A percentile compares a stretch with the other conserved stretches of the same genome.
These are phyloP conservation scores for Variabilichromis moorii DNA, from an alignment of 2,113 vertebrate species.

Conservation along the genomic window DNA sequence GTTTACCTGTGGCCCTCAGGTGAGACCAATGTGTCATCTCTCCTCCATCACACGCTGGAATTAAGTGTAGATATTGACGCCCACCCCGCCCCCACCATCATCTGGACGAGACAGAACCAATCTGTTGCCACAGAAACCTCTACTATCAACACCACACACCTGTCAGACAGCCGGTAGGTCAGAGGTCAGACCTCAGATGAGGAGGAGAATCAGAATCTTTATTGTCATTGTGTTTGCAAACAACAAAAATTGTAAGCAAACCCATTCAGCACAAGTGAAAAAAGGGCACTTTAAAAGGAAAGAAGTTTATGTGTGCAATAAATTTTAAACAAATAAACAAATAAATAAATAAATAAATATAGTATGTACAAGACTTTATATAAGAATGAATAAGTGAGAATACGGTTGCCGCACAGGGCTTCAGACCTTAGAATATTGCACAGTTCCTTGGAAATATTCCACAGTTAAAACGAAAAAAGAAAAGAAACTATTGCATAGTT, in stretches of 20 bases:
- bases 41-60: constrained; percentile 23
- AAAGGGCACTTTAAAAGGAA: neutral
- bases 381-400: neutral
- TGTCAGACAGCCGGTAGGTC: constrained; percentile 35
- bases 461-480: neutral
- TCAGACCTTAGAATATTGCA: neutral
- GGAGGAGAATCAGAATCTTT: neutral
- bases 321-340: neutral
- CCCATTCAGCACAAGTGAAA: neutral
- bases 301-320: neutral
- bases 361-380: neutral
- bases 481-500: neutral
- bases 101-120: constrained; percentile 41
- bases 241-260: neutral
- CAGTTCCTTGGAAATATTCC: neutral
- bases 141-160: neutral
- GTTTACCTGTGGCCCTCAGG: constrained; percentile 11
- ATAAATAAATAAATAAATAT: neutral
- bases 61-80: constrained; percentile 29
- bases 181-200: neutral
- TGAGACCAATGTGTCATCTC: constrained; percentile 4
- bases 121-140: constrained; percentile 1
- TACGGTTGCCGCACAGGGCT: neutral
- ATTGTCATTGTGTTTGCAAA: neutral
- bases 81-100: constrained; percentile 19